Evolutionary conservation across 35 echinoderm and acorn worm species (phyloP), one percentile per base, ranked within the genome.

Genomic region (Apostichopus californicus): DNA sequence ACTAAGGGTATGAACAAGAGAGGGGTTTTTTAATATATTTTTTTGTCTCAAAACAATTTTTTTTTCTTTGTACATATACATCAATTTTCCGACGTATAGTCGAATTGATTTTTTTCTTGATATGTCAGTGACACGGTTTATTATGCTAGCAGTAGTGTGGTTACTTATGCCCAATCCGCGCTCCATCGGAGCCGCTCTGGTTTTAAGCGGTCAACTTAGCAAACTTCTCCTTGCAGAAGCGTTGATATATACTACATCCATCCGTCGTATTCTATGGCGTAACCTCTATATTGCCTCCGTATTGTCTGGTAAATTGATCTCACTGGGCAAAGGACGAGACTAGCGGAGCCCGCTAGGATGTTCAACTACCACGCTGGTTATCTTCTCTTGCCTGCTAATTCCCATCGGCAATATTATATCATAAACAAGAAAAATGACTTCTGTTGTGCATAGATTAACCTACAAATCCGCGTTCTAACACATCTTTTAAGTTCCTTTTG

Each of bases 371-470:
- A 85, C 55, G 71, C 56, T n/a, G 80, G 52, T 83, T 83, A 83
- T 83, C 55, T 57, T 20, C 15, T 18, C 13, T 46, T 20, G 80
- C 28, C 20, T 53, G 15, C 80, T 56, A 17, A 15, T 83, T 83
- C 80, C 80, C 80, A 83, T 83, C 80, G 80, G 80, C 80, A 83
- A 83, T 55, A 56, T 83, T 54, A 83, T 83, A 83, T 83, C 80
- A 83, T 83, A 83, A 83, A 83, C 55, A 46, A 46, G 34, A 46
- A 46, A 46, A 46, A 46, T 46, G 34, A 83, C 52, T 83, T 83
- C 80, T 83, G 80, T 55, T 83, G 80, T 83, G 80, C 80, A 83
- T 83, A 83, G 80, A 83, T 83, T 83, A 83, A 83, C 80, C 80
- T 83, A 83, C 80, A 83, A 83, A 83, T 83, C 80, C 56, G 52